Percentiles rank a stretch among this genome's conserved stretches.
These are phyloP conservation scores for Morpho deidamia DNA, from an alignment of 2,888 invertebrate species.

Conservation along the genomic window DNA sequence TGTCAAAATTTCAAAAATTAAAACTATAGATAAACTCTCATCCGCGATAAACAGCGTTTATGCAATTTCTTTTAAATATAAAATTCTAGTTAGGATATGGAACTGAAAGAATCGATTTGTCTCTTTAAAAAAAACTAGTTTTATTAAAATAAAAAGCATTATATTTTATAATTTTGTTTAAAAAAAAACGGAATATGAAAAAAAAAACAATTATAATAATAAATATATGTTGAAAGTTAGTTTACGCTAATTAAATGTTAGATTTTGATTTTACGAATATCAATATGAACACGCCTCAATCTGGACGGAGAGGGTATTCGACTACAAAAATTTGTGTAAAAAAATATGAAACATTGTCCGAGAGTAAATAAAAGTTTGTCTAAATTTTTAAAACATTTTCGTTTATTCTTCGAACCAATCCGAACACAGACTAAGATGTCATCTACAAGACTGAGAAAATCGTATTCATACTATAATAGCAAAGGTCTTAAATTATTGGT, in stretches of 20 bases:
- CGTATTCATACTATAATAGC: no score
- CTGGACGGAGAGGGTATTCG: slow-evolving; percentile 71
- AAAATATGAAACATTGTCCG: slow-evolving; percentile 8
- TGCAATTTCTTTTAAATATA: not conserved
- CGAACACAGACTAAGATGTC: no score
- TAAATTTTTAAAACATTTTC: not conserved
- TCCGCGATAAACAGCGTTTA: slow-evolving; percentile 3
- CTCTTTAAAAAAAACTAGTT: no score
- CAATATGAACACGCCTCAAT: slow-evolving; percentile 65
- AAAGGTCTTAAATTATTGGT: no score
- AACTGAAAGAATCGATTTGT: not conserved
- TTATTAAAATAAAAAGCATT: no score
- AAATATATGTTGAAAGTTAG: slow-evolving; percentile 26
- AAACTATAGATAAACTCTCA: slow-evolving; percentile 19
- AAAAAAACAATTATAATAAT: not conserved
- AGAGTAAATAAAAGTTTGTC: not conserved
- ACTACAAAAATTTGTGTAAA: slow-evolving; percentile 38
- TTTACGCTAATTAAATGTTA: slow-evolving; percentile 41
- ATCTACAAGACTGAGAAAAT: no score
- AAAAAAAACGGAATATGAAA: no score
- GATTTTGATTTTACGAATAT: slow-evolving; percentile 37
- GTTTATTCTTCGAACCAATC: not conserved
- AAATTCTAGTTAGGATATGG: not conserved
- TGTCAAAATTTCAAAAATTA: slow-evolving; percentile 6
- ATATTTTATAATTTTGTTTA: no score